Conservation (phyloP, 2,113 vertebrate species). For the Boleophthalmus pectinirostris region DNA sequence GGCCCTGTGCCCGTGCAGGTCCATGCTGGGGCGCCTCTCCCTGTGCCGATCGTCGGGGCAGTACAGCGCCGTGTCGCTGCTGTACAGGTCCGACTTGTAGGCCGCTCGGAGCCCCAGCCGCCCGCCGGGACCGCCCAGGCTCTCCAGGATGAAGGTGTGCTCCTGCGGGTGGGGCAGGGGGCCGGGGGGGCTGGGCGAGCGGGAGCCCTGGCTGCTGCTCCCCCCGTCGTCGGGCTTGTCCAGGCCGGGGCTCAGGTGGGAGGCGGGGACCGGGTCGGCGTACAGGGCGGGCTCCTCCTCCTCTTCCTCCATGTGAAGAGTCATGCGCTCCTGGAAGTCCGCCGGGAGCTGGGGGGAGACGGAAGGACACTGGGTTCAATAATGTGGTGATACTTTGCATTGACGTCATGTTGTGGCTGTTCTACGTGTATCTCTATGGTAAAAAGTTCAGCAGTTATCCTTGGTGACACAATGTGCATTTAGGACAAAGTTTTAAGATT, state of each 20-base stretch:
- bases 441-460: too few relatives aligned
- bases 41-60: conserved; percentile 87
- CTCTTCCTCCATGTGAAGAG: conserved; percentile 85
- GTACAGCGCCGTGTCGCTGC: conserved; percentile 94
- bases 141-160: conserved; percentile 71
- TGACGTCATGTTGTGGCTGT: too few relatives aligned
- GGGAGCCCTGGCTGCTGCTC: conserved; percentile 84
- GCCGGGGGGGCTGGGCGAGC: conserved; percentile 79
- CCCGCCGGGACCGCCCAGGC: conserved; percentile 76
- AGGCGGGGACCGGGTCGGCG: conserved; percentile 85
- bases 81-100: conserved; percentile 91
- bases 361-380: neutral
- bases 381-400: too few relatives aligned
- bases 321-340: conserved; percentile 92
- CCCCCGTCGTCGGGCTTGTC: conserved; percentile 88
- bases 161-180: conserved; percentile 68
- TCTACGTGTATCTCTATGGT: too few relatives aligned
- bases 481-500: too few relatives aligned
- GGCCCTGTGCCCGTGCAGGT: conserved; percentile 82
- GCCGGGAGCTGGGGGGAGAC: conserved; percentile 81
- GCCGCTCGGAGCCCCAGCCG: conserved; percentile 79
- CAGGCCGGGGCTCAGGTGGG: conserved; percentile 88
- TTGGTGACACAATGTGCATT: too few relatives aligned
- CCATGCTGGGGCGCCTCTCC: conserved; percentile 87
- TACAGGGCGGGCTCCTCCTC: conserved; percentile 84